These are phyloP conservation scores for Phrixothrix hirtus DNA, from an alignment of 2,888 invertebrate species.

Conservation along the genomic window DNA sequence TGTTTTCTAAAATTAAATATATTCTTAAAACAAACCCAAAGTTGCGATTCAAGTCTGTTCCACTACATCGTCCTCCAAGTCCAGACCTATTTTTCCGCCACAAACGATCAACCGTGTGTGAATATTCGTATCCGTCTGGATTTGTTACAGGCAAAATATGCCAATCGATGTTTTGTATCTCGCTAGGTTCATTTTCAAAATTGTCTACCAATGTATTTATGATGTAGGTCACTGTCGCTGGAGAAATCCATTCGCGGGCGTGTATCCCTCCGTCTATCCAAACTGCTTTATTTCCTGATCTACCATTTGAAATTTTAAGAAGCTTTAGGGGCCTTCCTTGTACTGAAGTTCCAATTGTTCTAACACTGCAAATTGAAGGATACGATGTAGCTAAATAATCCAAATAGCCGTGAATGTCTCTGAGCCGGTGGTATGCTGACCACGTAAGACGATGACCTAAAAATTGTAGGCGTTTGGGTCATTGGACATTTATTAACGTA, in stretches of 20 bases:
- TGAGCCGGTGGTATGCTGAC: slow-evolving; percentile 74
- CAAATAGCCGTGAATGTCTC: slow-evolving; percentile 71
- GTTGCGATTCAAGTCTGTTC: slow-evolving; percentile 84
- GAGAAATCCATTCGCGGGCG: slow-evolving; percentile 88
- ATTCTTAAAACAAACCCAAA: slow-evolving; percentile 72
- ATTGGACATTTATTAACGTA: too few species aligned
- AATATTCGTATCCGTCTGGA: slow-evolving; percentile 88
- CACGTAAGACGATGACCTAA: slow-evolving; percentile 69
- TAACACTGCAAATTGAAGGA: slow-evolving; percentile 72
- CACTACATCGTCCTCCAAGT: slow-evolving; percentile 68
- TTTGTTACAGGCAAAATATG: slow-evolving; percentile 76
- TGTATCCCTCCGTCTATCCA: slow-evolving; percentile 84
- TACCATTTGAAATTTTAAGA: slow-evolving; percentile 70
- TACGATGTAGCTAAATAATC: slow-evolving; percentile 72
- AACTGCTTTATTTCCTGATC: slow-evolving; percentile 63
- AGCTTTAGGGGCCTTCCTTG: slow-evolving; percentile 77
- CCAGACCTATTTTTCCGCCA: slow-evolving; percentile 79
- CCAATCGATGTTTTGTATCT: slow-evolving; percentile 81
- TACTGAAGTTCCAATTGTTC: slow-evolving; percentile 73
- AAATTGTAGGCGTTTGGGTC: slow-evolving; percentile 3
- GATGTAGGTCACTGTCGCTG: slow-evolving; percentile 76
- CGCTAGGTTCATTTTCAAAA: slow-evolving; percentile 65
- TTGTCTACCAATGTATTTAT: slow-evolving; percentile 72
- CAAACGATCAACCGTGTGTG: slow-evolving; percentile 76
- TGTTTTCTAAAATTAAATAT: too few species aligned